phyloP scores from a whole-genome alignment of 2,888 invertebrate genomes.

The Tolmerus cingulatus region DNA sequence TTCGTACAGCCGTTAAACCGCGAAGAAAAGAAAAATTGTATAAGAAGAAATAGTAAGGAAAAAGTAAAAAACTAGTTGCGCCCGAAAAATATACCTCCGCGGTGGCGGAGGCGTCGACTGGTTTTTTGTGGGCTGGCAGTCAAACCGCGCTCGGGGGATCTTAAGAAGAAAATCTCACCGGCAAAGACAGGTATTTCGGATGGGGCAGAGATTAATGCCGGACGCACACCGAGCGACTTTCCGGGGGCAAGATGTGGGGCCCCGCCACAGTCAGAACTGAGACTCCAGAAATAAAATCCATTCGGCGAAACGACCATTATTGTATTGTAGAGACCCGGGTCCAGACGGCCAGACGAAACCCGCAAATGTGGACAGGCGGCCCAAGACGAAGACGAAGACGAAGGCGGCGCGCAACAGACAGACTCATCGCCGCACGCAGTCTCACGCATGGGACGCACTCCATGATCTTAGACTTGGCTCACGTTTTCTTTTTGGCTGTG shows the following conservation, averaged over 20 bases:
- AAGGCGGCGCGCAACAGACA: background rate
- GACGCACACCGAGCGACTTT: conserved; percentile 1
- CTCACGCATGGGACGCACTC: background rate
- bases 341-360: conserved; percentile 19
- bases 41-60: background rate
- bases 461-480: background rate
- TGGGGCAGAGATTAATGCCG: background rate
- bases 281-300: conserved; percentile 13
- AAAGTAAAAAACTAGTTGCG: background rate
- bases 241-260: background rate
- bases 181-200: background rate
- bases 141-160: background rate
- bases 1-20: background rate
- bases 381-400: background rate
- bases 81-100: background rate
- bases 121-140: background rate
- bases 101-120: background rate
- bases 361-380: background rate
- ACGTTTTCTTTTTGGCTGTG: background rate
- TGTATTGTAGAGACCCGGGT: background rate
- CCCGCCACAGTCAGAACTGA: background rate
- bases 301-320: background rate
- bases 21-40: background rate
- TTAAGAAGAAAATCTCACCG: background rate
- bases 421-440: background rate